Conservation (phyloP, 2,797 vertebrate species). For the Eutrigla gurnardus region DNA sequence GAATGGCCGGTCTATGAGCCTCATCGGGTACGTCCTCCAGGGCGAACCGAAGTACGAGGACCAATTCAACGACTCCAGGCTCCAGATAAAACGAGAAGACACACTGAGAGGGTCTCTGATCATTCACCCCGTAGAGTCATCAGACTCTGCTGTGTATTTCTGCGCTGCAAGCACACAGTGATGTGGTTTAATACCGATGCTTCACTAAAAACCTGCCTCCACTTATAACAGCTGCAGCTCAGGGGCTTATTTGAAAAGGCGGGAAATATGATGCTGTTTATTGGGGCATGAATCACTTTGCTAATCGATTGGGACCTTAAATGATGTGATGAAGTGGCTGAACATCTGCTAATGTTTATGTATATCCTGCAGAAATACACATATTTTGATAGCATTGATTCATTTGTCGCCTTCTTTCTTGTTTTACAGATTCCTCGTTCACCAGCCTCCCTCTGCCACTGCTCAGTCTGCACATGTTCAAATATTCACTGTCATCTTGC, state of each 20-base stretch:
- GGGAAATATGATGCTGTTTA: neutral
- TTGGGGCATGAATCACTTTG: neutral
- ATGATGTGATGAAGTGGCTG: no score
- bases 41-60: neutral
- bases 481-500: no score
- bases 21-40: constrained; percentile 18
- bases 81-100: constrained; percentile 25
- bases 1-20: neutral
- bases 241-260: neutral
- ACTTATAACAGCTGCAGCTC: constrained; percentile 32
- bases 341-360: neutral
- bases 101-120: neutral
- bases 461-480: neutral
- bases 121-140: neutral
- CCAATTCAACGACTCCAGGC: constrained; percentile 15
- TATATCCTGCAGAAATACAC: neutral
- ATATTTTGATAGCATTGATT: no score
- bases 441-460: constrained; percentile 28
- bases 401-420: neutral
- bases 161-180: constrained; percentile 72
- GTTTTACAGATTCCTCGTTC: constrained; percentile 40
- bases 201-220: constrained; percentile 30
- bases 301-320: no score
- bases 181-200: constrained; percentile 44
- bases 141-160: constrained; percentile 68